Evolutionary conservation across 2,888 invertebrate species (phyloP), one percentile per base, ranked within the genome.

Genomic region (Drosophila cyrtoloma): DNA sequence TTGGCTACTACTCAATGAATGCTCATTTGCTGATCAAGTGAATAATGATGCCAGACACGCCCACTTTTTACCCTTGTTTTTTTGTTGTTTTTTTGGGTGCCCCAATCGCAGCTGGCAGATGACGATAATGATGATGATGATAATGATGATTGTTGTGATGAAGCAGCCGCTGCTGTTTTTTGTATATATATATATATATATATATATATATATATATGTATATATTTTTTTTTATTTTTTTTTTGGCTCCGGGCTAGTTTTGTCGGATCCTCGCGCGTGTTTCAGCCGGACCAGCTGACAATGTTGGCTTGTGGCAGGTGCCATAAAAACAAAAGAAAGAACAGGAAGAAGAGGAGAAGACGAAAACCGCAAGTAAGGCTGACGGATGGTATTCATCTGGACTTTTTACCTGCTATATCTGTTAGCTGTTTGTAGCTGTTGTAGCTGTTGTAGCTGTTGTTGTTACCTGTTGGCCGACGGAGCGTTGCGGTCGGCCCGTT

Each of bases 221-320:
- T n/a, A n/a, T n/a, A n/a, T 26, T 42, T 19, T 39, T 35, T 16
- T 37, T 1, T 39, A 2, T 19, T 14, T 4, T 26, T 16, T 5
- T 56, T n/a, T 19, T 75, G 79, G 65, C 80, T 76, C 10, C 67
- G 76, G 76, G 79, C 80, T 39, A 62, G 72, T 66, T 44, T 51
- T 70, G 68, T 75, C 66, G 68, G 79, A 75, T 79, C 79, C 71
- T 79, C 79, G 69, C 77, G 77, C 82, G 77, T 83, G 70, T 72
- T 78, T 61, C 74, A 74, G 71, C 37, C 59, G 58, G 77, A 78
- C 75, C 85, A 84, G 87, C 85, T 87, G 87, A 87, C 87, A 81
- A 33, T 60, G 58, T 71, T 62, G 79, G 68, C 71, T 75, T 80
- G 86, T 86, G 86, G 86, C 86, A 86, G 89, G 89, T 86, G 86